phyloP scores from a whole-genome alignment of 2,888 invertebrate genomes.

The Steinernema scapterisci region DNA sequence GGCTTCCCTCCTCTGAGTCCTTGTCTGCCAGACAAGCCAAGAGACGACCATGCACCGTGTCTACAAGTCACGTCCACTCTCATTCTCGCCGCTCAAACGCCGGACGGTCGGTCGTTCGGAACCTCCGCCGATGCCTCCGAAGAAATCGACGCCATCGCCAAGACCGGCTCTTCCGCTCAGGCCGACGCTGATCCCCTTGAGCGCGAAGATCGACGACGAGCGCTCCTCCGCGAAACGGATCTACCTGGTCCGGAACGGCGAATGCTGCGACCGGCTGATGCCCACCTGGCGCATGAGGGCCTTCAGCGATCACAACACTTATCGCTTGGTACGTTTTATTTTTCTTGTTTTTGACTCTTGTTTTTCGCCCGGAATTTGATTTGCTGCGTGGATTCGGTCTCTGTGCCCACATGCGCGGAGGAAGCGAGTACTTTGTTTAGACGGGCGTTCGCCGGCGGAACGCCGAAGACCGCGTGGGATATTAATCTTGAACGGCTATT shows the following conservation, averaged over 20 bases:
- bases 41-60: no score
- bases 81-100: no score
- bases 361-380: neutral
- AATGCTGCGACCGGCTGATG: slow-evolving; percentile 35
- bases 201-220: neutral
- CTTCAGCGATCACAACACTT: slow-evolving; percentile 31
- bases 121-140: neutral
- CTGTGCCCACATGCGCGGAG: neutral
- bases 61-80: no score
- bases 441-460: no score
- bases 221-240: slow-evolving; percentile 24
- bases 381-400: neutral
- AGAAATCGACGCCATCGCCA: neutral
- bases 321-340: slow-evolving; percentile 20
- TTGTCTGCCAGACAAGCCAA: no score
- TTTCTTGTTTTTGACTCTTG: neutral
- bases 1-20: no score
- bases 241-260: slow-evolving; percentile 37
- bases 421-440: no score
- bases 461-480: neutral
- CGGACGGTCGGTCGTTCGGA: no score
- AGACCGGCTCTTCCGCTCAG: neutral
- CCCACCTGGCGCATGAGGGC: slow-evolving; percentile 30
- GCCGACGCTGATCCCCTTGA: neutral
- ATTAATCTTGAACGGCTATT: neutral